phyloP scores from a whole-genome alignment of 2,888 invertebrate genomes.

The Chrysomela aeneicollis region DNA sequence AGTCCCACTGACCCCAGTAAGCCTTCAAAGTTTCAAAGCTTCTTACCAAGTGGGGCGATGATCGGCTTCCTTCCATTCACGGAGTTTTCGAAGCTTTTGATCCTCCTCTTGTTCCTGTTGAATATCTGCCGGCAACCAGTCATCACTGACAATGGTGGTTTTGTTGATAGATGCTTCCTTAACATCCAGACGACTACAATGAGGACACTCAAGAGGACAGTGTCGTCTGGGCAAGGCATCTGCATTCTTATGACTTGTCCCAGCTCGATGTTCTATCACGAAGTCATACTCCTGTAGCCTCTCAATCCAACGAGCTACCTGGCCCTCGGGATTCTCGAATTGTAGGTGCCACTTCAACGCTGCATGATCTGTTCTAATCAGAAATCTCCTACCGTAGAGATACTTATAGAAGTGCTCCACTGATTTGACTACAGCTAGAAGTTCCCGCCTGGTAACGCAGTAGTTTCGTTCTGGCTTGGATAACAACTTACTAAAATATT shows the following conservation, averaged over 20 bases:
- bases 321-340: slow-evolving; percentile 4
- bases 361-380: no score
- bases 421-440: neutral
- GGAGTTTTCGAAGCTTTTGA: no score
- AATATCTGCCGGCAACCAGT: no score
- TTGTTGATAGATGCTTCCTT: neutral
- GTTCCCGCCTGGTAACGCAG: slow-evolving; percentile 36
- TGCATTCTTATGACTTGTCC: no score
- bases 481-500: slow-evolving; percentile 38
- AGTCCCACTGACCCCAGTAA: slow-evolving; percentile 1
- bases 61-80: no score
- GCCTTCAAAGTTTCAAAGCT: no score
- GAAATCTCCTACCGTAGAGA: no score
- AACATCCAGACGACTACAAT: neutral
- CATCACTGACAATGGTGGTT: no score
- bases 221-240: neutral
- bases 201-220: neutral
- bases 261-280: slow-evolving; percentile 1
- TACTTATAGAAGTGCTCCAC: neutral
- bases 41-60: no score
- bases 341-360: neutral
- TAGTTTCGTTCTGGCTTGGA: slow-evolving; percentile 39
- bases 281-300: neutral
- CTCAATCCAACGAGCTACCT: no score
- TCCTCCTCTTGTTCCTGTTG: no score